Evolutionary conservation across 2,888 invertebrate species (phyloP).

Genomic region (Epistrophe grossulariae): DNA sequence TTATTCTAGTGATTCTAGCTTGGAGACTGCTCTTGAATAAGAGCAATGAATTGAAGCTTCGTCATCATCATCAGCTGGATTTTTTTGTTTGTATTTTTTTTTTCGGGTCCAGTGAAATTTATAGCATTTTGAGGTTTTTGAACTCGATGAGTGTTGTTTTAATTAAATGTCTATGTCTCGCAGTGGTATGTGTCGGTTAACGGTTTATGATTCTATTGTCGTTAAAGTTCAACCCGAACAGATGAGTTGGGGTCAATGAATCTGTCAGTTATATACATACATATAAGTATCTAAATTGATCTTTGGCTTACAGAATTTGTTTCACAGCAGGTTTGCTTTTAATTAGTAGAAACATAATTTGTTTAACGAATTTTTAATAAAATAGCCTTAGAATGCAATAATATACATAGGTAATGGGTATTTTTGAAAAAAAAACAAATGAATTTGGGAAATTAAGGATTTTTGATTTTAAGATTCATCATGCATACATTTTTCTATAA

Average conservation of each 20-base stretch:
- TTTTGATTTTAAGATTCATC: too few relatives aligned
- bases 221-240: slow-evolving; percentile 62
- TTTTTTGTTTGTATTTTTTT: slow-evolving; percentile 32
- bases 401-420: too few relatives aligned
- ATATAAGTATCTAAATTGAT: slow-evolving; percentile 28
- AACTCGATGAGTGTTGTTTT: slow-evolving; percentile 47
- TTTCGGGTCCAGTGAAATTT: slow-evolving; percentile 70
- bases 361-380: too few relatives aligned
- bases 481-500: too few relatives aligned
- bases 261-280: slow-evolving; percentile 26
- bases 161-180: slow-evolving; percentile 54
- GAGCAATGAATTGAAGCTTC: slow-evolving; percentile 40
- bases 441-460: too few relatives aligned
- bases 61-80: slow-evolving; percentile 30
- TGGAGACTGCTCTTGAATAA: slow-evolving; percentile 48
- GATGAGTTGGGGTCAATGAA: slow-evolving; percentile 70
- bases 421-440: too few relatives aligned
- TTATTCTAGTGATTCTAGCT: slow-evolving; percentile 11
- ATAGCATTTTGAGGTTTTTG: slow-evolving; percentile 64
- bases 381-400: too few relatives aligned
- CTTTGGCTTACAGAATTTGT: slow-evolving; percentile 32
- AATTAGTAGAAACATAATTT: slow-evolving; percentile 29
- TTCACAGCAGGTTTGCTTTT: slow-evolving; percentile 59
- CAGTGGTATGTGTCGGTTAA: slow-evolving; percentile 55
- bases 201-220: slow-evolving; percentile 49